These are phyloP conservation scores for Zosterops borbonicus DNA, from an alignment of 2,113 vertebrate species.

Conservation along the genomic window DNA sequence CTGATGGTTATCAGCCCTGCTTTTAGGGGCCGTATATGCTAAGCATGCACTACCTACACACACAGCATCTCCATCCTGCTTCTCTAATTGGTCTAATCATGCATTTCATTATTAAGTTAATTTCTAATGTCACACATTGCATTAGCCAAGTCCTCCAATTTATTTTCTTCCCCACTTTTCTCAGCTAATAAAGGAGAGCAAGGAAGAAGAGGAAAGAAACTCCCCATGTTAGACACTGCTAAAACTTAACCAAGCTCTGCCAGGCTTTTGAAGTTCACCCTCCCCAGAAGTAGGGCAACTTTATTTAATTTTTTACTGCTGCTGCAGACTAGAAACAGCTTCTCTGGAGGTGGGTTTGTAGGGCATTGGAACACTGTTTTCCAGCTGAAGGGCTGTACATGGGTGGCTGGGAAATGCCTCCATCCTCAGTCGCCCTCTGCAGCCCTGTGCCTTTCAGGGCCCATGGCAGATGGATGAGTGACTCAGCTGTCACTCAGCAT, in stretches of 20 bases:
- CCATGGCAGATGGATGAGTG: not conserved
- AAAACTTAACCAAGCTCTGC: not conserved
- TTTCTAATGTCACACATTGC: constrained; percentile 15
- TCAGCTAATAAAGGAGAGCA: not conserved
- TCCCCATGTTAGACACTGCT: not conserved
- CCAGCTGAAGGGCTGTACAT: not conserved
- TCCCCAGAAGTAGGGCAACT: not conserved
- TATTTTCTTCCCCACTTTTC: not conserved
- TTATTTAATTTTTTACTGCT: not conserved
- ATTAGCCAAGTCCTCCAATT: not conserved
- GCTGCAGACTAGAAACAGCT: not conserved
- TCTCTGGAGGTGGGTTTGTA: not conserved
- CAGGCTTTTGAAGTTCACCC: not conserved
- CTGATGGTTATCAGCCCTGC: not conserved
- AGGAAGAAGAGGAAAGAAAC: not conserved
- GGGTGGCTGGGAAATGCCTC: not conserved
- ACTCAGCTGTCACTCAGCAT: not conserved
- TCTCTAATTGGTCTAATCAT: constrained; percentile 23
- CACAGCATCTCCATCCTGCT: not conserved
- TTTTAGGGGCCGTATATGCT: not conserved
- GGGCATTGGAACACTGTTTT: not conserved
- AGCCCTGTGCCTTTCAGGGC: not conserved
- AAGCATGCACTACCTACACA: not conserved
- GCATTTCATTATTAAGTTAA: constrained; percentile 10
- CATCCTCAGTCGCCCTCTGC: not conserved